Conservation (phyloP, 2,888 invertebrate species). For the Caenorhabditis becei region DNA sequence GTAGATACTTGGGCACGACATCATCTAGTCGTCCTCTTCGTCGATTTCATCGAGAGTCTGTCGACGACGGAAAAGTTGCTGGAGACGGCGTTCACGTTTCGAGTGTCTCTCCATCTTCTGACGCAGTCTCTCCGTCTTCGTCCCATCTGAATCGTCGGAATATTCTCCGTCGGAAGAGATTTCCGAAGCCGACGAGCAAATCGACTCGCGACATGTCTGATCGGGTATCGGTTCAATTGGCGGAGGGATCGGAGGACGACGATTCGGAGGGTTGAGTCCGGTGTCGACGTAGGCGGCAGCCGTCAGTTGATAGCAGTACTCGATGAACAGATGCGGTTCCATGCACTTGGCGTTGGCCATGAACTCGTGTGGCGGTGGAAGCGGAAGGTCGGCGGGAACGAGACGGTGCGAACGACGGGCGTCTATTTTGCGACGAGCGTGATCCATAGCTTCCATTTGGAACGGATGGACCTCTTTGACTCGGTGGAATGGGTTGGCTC, state of each 20-base stretch:
- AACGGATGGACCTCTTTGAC: constrained; percentile 48
- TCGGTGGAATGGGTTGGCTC: constrained; percentile 53
- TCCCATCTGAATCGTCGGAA: constrained; percentile 58
- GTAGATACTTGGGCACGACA: too few species aligned
- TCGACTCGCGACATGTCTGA: constrained; percentile 32
- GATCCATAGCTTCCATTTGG: constrained; percentile 52
- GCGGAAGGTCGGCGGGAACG: constrained; percentile 39
- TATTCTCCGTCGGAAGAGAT: constrained; percentile 60
- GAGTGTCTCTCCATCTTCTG: constrained; percentile 50
- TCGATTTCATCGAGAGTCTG: constrained; percentile 32
- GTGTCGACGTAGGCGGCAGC: constrained; percentile 58
- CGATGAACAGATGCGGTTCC: constrained; percentile 61
- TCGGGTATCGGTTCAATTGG: constrained; percentile 44
- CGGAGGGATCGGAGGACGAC: constrained; percentile 59
- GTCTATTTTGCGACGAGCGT: constrained; percentile 27
- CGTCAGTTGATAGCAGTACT: constrained; percentile 61
- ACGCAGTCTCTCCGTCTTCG: constrained; percentile 44
- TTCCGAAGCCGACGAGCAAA: constrained; percentile 58
- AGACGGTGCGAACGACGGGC: constrained; percentile 19
- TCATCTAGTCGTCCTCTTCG: constrained; percentile 37
- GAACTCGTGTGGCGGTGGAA: constrained; percentile 59
- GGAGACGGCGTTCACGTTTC: constrained; percentile 42
- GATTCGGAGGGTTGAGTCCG: constrained; percentile 55
- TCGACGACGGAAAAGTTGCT: constrained; percentile 50
- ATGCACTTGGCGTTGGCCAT: constrained; percentile 58